Percentiles rank a stretch among this genome's conserved stretches.
These are phyloP conservation scores for Rattus rattus DNA, from an alignment of 2,113 vertebrate species.

Conservation along the genomic window DNA sequence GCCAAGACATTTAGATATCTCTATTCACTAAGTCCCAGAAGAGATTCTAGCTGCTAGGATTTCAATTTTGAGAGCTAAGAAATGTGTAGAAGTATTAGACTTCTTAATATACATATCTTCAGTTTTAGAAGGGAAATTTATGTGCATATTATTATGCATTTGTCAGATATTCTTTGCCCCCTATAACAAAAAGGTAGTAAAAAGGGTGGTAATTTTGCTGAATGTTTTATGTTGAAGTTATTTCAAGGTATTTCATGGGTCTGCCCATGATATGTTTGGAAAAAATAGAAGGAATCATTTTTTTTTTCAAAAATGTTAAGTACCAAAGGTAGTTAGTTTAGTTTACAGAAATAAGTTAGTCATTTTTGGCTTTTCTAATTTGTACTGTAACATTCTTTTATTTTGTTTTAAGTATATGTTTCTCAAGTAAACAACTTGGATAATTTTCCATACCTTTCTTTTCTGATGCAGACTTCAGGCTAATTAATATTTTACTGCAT, in stretches of 20 bases:
- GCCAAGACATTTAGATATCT: conserved; percentile 71
- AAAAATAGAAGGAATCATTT: conserved; percentile 81
- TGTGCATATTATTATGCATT: conserved; percentile 58
- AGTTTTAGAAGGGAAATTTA: conserved; percentile 74
- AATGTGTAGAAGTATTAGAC: conserved; percentile 72
- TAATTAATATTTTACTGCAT: conserved; percentile 93
- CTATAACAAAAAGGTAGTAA: conserved; percentile 32
- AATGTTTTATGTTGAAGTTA: conserved; percentile 72
- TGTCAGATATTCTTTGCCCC: conserved; percentile 74
- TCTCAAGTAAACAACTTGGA: conserved; percentile 83
- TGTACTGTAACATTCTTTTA: conserved; percentile 88
- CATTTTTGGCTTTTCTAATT: conserved; percentile 89
- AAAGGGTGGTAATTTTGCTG: conserved; percentile 79
- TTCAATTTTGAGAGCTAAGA: conserved; percentile 76
- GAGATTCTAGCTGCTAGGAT: conserved; percentile 57
- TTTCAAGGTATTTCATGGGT: conserved; percentile 65
- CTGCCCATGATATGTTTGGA: conserved; percentile 76
- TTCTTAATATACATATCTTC: conserved; percentile 75
- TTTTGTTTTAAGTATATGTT: conserved; percentile 87
- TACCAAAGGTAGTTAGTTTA: conserved; percentile 91
- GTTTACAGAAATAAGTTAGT: conserved; percentile 86
- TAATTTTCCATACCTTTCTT: conserved; percentile 85
- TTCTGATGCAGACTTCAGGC: conserved; percentile 91
- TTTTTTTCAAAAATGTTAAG: conserved; percentile 86
- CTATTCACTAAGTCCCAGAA: conserved; percentile 62